phyloP scores from a whole-genome alignment of 2,797 vertebrate genomes.

The Tamandua tetradactyla region DNA sequence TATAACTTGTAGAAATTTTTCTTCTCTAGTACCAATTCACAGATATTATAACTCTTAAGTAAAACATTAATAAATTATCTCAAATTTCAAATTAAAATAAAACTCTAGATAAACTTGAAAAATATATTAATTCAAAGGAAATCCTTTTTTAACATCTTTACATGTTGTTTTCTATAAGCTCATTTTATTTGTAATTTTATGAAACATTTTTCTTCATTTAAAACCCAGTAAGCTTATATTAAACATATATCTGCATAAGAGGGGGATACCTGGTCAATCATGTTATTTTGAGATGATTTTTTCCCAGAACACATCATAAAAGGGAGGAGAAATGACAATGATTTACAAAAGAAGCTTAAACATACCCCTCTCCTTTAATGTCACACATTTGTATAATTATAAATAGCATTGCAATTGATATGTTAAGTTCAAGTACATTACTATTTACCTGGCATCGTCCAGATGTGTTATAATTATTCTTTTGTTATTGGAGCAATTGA shows the following conservation, averaged over 20 bases:
- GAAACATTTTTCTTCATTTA: neutral
- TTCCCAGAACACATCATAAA: neutral
- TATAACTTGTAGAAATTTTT: neutral
- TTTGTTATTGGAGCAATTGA: neutral
- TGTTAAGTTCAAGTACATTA: neutral
- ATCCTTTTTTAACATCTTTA: neutral
- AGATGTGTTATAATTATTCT: constrained; percentile 12
- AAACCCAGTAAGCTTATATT: neutral
- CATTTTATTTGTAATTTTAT: too few relatives aligned
- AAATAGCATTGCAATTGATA: neutral
- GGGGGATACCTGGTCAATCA: neutral
- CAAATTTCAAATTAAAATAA: neutral
- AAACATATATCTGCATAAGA: neutral
- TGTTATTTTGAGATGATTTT: neutral
- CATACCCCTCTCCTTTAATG: neutral
- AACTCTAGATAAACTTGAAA: neutral
- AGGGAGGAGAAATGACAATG: fast-evolving
- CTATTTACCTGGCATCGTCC: neutral
- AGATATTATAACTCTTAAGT: neutral
- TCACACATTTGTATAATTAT: neutral
- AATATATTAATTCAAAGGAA: neutral
- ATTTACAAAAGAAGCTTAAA: neutral
- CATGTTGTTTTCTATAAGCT: neutral
- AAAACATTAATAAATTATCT: neutral
- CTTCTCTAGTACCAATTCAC: neutral